phyloP scores from a whole-genome alignment of 2,113 vertebrate species.

The Muntiacus reevesi region DNA sequence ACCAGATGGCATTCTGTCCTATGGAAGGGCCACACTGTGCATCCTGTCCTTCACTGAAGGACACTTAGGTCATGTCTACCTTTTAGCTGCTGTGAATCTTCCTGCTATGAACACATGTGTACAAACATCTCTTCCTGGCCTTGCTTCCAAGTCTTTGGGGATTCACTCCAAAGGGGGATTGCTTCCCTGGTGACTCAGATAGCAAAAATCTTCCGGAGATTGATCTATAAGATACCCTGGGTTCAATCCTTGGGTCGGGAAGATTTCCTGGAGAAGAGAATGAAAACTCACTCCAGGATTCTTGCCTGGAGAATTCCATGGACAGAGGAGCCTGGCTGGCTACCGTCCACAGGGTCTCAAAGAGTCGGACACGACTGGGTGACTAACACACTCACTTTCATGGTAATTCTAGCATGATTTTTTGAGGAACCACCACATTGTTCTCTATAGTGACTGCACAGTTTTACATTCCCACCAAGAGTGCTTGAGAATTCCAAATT shows the following conservation, averaged over 20 bases:
- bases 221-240: background rate
- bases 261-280: background rate
- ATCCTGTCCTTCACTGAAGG: accelerated
- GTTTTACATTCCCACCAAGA: background rate
- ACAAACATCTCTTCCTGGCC: background rate
- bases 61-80: background rate
- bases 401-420: accelerated
- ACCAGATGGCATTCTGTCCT: accelerated
- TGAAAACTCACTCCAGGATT: background rate
- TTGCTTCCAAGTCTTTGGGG: background rate
- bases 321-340: background rate
- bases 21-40: accelerated
- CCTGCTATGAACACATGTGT: background rate
- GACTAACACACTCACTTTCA: accelerated
- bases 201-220: background rate
- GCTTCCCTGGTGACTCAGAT: background rate
- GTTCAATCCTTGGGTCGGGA: background rate
- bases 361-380: accelerated
- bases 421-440: accelerated
- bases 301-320: background rate
- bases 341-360: background rate
- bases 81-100: background rate
- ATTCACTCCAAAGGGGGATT: too few species aligned
- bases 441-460: accelerated
- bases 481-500: accelerated